Evolutionary conservation across 2,888 invertebrate species (phyloP).

Genomic region (Gastrophysa polygoni): DNA sequence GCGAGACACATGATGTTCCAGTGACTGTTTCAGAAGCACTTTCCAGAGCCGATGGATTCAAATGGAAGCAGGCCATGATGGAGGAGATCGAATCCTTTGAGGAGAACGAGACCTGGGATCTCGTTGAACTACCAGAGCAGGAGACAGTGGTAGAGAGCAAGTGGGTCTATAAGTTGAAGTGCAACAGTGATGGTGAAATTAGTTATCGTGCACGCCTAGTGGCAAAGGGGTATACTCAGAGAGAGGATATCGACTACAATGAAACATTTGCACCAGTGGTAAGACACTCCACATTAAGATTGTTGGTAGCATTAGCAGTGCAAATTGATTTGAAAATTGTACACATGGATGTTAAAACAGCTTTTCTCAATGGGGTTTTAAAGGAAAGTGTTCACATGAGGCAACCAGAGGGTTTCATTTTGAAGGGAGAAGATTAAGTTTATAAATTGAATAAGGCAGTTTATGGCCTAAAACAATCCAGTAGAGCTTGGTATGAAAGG

Average conservation of each 20-base stretch:
- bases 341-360: slow-evolving; percentile 34
- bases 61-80: slow-evolving; percentile 40
- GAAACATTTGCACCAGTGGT: slow-evolving; percentile 45
- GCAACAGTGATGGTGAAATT: slow-evolving; percentile 31
- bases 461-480: slow-evolving; percentile 35
- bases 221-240: slow-evolving; percentile 42
- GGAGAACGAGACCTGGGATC: slow-evolving; percentile 38
- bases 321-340: slow-evolving; percentile 26
- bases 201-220: slow-evolving; percentile 42
- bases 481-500: slow-evolving; percentile 28
- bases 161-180: slow-evolving; percentile 38
- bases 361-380: slow-evolving; percentile 35
- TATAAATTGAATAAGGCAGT: slow-evolving; percentile 29
- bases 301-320: slow-evolving; percentile 38
- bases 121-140: slow-evolving; percentile 34
- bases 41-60: slow-evolving; percentile 31
- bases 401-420: slow-evolving; percentile 9
- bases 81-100: slow-evolving; percentile 40
- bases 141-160: slow-evolving; percentile 32
- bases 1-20: slow-evolving; percentile 21
- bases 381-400: slow-evolving; percentile 27
- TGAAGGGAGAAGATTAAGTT: slow-evolving; percentile 3
- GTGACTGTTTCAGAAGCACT: slow-evolving; percentile 33
- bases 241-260: slow-evolving; percentile 40
- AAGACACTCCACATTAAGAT: slow-evolving; percentile 37